phyloP scores from a whole-genome alignment of 2,113 vertebrate genomes.

The Cryptotis parvus region DNA sequence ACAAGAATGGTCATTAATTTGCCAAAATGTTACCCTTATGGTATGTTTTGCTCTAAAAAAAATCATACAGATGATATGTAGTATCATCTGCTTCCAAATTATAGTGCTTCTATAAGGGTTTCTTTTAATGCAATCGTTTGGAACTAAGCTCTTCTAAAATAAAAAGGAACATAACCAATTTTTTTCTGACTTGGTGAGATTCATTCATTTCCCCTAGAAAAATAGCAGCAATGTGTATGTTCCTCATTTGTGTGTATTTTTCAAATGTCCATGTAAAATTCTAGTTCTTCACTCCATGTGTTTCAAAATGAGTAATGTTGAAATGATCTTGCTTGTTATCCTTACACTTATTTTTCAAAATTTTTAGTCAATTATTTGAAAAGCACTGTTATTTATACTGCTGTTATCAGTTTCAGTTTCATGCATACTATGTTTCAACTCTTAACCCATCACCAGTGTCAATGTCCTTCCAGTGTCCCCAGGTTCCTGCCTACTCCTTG shows the following conservation, averaged over 20 bases:
- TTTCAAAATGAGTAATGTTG: not conserved
- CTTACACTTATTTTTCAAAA: too few relatives aligned
- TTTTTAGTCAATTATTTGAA: too few relatives aligned
- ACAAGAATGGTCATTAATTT: not conserved
- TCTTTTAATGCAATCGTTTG: not conserved
- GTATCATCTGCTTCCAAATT: not conserved
- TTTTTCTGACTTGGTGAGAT: not conserved
- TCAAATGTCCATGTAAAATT: not conserved
- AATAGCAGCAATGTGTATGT: not conserved
- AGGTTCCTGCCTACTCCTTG: too few relatives aligned
- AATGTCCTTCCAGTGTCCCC: too few relatives aligned
- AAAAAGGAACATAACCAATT: not conserved
- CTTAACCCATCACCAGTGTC: too few relatives aligned
- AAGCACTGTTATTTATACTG: too few relatives aligned
- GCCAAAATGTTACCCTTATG: slow-evolving; percentile 37
- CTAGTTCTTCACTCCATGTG: not conserved
- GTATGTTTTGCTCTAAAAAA: slow-evolving; percentile 34
- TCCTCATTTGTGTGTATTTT: not conserved
- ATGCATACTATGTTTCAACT: too few relatives aligned
- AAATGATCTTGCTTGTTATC: not conserved
- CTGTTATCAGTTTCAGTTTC: too few relatives aligned
- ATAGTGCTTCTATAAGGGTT: not conserved
- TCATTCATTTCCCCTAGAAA: not conserved
- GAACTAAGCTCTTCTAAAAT: not conserved
- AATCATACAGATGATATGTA: not conserved